Evolutionary conservation across 2,888 invertebrate genomes (phyloP).

Genomic region (Mactromeris polynyma): DNA sequence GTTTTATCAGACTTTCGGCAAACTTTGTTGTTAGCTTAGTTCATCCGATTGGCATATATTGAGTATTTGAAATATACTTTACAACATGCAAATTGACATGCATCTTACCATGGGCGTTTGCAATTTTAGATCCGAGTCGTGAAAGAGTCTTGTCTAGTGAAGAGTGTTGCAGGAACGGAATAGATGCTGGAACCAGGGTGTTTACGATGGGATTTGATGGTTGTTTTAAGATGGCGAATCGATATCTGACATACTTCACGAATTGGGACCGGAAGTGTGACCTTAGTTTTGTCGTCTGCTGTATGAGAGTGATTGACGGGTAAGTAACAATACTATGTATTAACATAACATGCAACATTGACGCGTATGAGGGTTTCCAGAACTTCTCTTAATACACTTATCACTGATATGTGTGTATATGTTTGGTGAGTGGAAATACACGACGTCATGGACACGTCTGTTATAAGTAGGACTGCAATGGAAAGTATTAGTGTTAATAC

Average conservation of each 20-base stretch:
- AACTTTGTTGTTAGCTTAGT: too few relatives aligned
- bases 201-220: slow-evolving; percentile 31
- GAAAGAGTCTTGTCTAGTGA: slow-evolving; percentile 21
- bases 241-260: slow-evolving; percentile 17
- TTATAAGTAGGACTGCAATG: background rate
- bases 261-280: slow-evolving; percentile 58
- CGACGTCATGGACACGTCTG: too few relatives aligned
- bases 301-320: slow-evolving; percentile 62
- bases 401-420: background rate
- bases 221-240: slow-evolving; percentile 60
- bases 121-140: slow-evolving; percentile 7
- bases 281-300: slow-evolving; percentile 59
- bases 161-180: slow-evolving; percentile 59
- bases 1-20: too few relatives aligned
- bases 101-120: background rate
- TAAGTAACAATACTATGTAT: slow-evolving; percentile 17
- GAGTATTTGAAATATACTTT: too few relatives aligned
- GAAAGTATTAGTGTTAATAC: background rate
- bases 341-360: too few relatives aligned
- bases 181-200: slow-evolving; percentile 49
- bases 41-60: too few relatives aligned
- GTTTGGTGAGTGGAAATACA: too few relatives aligned
- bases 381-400: background rate
- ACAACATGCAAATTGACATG: background rate
- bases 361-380: background rate